Evolutionary conservation across 1,140 invertebrate genomes (phyloP).

Genomic region (Agrilus planipennis): DNA sequence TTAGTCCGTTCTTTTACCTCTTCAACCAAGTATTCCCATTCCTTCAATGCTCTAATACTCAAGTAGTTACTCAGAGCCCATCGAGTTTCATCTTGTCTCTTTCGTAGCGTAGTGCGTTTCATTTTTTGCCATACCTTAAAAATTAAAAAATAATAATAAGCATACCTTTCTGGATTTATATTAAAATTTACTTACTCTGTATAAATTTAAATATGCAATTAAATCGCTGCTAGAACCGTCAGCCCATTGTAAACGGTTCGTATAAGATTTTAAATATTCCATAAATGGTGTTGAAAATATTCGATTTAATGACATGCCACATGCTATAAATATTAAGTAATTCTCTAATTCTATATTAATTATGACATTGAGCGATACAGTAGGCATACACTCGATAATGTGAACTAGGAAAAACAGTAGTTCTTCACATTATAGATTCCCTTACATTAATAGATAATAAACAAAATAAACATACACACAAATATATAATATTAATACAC

Average conservation of each 20-base stretch:
- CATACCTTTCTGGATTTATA: too few relatives aligned
- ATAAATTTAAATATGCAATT: slow-evolving; percentile 70
- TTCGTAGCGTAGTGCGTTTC: slow-evolving; percentile 15
- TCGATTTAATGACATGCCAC: too few relatives aligned
- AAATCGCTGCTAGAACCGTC: slow-evolving; percentile 74
- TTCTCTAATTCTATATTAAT: too few relatives aligned
- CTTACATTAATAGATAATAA: too few relatives aligned
- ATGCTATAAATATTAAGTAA: too few relatives aligned
- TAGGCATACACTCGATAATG: too few relatives aligned
- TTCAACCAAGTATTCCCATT: slow-evolving; percentile 55
- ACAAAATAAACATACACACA: not conserved
- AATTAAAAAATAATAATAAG: too few relatives aligned
- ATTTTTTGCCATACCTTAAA: slow-evolving; percentile 27
- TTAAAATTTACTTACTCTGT: slow-evolving; percentile 38
- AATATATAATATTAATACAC: not conserved
- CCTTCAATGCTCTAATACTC: slow-evolving; percentile 57
- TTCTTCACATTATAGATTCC: too few relatives aligned
- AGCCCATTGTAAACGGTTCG: slow-evolving; percentile 68
- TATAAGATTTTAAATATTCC: slow-evolving; percentile 58
- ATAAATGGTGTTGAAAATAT: slow-evolving; percentile 67
- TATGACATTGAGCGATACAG: too few relatives aligned
- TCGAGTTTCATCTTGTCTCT: slow-evolving; percentile 36
- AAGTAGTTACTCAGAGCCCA: slow-evolving; percentile 68
- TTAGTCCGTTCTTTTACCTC: slow-evolving; percentile 55
- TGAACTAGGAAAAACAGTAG: too few relatives aligned